Evolutionary conservation across 2,797 vertebrate species (phyloP).

Genomic region (Lates japonicus): DNA sequence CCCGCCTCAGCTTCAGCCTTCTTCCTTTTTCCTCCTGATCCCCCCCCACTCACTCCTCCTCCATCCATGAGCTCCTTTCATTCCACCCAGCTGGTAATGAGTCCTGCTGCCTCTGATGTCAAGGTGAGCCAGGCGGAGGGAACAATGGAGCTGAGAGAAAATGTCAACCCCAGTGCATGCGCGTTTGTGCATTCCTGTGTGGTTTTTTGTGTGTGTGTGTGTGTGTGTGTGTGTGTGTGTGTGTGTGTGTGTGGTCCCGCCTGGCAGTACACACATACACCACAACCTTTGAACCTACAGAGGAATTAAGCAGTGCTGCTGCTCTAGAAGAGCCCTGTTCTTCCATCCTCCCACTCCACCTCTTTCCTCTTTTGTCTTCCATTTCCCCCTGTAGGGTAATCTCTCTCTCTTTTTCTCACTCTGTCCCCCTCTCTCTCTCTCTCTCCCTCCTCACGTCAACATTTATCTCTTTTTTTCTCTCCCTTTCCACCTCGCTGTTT

Average conservation of each 20-base stretch:
- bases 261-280: conserved; percentile 47
- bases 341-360: conserved; percentile 80
- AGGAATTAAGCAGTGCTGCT: conserved; percentile 81
- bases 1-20: conserved; percentile 65
- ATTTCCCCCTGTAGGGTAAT: conserved; percentile 78
- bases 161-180: conserved; percentile 75
- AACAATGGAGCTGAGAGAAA: conserved; percentile 85
- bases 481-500: conserved; percentile 55
- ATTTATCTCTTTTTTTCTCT: conserved; percentile 64
- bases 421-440: conserved; percentile 2
- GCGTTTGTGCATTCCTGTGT: conserved; percentile 1
- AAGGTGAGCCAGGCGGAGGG: conserved; percentile 84
- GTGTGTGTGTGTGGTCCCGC: too few relatives aligned
- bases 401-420: too few relatives aligned
- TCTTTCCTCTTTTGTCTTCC: conserved; percentile 79
- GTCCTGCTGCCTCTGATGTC: conserved; percentile 86
- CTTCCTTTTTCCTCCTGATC: conserved; percentile 69
- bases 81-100: conserved; percentile 85
- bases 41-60: conserved; percentile 55
- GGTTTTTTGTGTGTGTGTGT: conserved; percentile 35
- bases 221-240: conserved; percentile 36
- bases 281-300: conserved; percentile 80
- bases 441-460: conserved; percentile 56
- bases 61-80: conserved; percentile 75
- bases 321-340: conserved; percentile 75